Evolutionary conservation across 2,888 invertebrate genomes (phyloP).

Genomic region (Leucozona laternaria): DNA sequence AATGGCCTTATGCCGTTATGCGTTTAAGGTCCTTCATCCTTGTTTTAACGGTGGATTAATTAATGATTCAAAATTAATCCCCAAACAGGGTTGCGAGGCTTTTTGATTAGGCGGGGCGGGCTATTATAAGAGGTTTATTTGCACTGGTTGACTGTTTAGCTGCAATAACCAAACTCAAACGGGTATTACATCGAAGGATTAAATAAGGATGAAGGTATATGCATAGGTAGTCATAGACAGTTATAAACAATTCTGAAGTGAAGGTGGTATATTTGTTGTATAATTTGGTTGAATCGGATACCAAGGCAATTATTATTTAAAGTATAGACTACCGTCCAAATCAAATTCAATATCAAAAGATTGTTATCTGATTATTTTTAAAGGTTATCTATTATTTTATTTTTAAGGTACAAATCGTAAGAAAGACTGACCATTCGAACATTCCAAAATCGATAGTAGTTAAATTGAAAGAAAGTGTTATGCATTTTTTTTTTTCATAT

Average conservation of each 20-base stretch:
- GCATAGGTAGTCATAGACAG: not conserved
- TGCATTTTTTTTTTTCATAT: no score
- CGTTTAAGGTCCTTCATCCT: slow-evolving; percentile 66
- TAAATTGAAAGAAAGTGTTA: no score
- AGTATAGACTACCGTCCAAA: no score
- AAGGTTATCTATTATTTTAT: no score
- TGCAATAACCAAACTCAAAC: not conserved
- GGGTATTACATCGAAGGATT: not conserved
- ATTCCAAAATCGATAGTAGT: no score
- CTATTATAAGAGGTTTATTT: slow-evolving; percentile 1
- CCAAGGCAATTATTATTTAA: no score
- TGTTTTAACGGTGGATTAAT: slow-evolving; percentile 67
- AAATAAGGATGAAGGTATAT: not conserved
- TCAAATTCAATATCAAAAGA: no score
- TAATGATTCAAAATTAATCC: slow-evolving; percentile 68
- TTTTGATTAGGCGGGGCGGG: not conserved
- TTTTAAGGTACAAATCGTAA: no score
- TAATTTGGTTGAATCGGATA: not conserved
- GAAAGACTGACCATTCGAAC: no score
- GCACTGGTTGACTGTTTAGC: not conserved
- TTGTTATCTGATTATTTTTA: no score
- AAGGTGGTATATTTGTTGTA: not conserved
- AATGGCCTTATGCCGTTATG: slow-evolving; percentile 73
- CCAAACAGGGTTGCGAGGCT: slow-evolving; percentile 19
- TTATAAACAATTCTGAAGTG: not conserved